Percentiles rank a stretch among this genome's conserved stretches.
Evolutionary conservation across 2,888 invertebrate species (phyloP).

Genomic region (Drosophila rubida): DNA sequence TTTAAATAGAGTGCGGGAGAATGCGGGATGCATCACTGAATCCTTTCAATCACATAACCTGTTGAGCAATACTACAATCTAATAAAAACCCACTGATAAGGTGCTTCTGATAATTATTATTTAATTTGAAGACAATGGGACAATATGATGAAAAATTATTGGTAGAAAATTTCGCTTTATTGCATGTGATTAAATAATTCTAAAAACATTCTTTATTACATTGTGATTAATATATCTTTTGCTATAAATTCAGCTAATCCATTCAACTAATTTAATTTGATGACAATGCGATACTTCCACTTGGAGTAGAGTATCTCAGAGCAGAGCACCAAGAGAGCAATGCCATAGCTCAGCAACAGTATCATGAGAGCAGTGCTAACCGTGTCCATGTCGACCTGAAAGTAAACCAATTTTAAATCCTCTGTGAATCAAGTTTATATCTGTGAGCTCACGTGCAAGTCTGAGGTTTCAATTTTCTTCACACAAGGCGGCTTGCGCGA

Average conservation of each 20-base stretch:
- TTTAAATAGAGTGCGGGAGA: neutral
- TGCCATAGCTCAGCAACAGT: constrained; percentile 85
- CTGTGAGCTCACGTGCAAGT: constrained; percentile 78
- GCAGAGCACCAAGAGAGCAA: constrained; percentile 78
- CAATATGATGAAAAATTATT: too few species aligned
- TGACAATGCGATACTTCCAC: constrained; percentile 43
- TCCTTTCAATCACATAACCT: neutral
- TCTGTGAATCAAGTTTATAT: neutral
- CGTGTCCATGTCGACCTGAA: constrained; percentile 87
- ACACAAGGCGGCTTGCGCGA: constrained; percentile 87
- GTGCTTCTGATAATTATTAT: neutral
- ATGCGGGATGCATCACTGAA: neutral
- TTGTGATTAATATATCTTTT: too few species aligned
- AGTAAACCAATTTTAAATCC: neutral
- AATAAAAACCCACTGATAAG: neutral
- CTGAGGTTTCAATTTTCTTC: constrained; percentile 82
- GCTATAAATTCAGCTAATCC: too few species aligned
- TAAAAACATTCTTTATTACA: too few species aligned
- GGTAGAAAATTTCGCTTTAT: too few species aligned
- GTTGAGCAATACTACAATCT: neutral
- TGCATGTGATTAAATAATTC: neutral
- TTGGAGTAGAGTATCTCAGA: constrained; percentile 72
- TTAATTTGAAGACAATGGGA: neutral
- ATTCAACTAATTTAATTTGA: constrained; percentile 35
- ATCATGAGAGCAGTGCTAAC: constrained; percentile 87